phyloP scores from a whole-genome alignment of 30 jellyfish, hydroid and myxozoan species.

The Turritopsis dohrnii region DNA sequence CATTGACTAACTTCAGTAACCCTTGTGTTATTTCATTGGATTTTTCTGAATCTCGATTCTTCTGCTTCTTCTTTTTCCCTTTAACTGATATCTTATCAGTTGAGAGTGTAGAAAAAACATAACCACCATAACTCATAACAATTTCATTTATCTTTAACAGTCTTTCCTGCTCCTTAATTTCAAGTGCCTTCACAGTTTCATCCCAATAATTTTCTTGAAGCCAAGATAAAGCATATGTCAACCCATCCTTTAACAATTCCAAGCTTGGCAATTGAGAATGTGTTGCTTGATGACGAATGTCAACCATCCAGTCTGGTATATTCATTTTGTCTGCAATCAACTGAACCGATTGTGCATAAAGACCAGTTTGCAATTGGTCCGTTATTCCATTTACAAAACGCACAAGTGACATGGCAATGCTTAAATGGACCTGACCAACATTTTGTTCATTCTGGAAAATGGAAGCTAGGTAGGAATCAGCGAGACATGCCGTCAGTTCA shows the following conservation, averaged over 20 bases:
- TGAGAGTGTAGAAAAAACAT: not conserved
- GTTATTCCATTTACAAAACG: conserved; percentile 85
- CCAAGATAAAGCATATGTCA: conserved; percentile 57
- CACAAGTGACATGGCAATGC: conserved; percentile 73
- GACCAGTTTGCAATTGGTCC: conserved; percentile 80
- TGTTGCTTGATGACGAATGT: conserved; percentile 71
- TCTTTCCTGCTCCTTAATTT: not conserved
- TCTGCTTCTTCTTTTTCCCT: not conserved
- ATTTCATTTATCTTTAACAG: not conserved
- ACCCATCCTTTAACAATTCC: conserved; percentile 47
- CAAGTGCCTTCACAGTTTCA: conserved; percentile 27
- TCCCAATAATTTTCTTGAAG: conserved; percentile 67
- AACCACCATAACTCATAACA: conserved; percentile 19
- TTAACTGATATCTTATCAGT: not conserved
- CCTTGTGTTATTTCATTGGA: not conserved
- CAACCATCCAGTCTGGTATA: conserved; percentile 94
- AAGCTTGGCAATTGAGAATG: conserved; percentile 71
- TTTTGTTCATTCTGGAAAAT: not conserved
- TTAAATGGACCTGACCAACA: conserved; percentile 25
- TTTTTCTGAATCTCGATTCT: not conserved
- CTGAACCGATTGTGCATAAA: conserved; percentile 81
- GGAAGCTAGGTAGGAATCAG: conserved; percentile 42
- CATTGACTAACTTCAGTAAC: not conserved
- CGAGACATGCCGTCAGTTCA: conserved; percentile 60
- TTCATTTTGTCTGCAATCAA: conserved; percentile 73